phyloP scores from a whole-genome alignment of 1,140 invertebrate species.

The Neodiprion lecontei region DNA sequence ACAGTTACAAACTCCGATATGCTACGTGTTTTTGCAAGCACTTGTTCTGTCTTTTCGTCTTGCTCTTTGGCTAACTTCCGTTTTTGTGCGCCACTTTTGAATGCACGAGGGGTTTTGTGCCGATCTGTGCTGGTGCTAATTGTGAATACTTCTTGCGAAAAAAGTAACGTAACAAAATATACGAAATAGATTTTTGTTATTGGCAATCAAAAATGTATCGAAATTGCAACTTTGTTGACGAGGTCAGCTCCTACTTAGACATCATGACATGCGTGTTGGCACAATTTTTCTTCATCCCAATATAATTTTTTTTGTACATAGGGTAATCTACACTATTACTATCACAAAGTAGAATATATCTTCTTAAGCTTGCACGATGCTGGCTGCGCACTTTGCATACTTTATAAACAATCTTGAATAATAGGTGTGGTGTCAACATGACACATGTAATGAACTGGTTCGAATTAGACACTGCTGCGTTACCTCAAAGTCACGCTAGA shows the following conservation, averaged over 20 bases:
- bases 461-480: too few relatives aligned
- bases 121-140: background rate
- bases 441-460: too few relatives aligned
- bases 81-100: constrained; percentile 11
- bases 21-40: constrained; percentile 15
- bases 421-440: too few relatives aligned
- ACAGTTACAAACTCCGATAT: constrained; percentile 11
- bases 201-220: background rate
- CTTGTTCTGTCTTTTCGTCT: background rate
- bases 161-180: background rate
- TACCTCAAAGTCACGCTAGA: too few relatives aligned
- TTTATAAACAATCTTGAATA: too few relatives aligned
- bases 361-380: too few relatives aligned
- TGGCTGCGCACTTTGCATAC: too few relatives aligned
- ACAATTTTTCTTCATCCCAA: too few relatives aligned
- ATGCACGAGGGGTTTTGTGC: constrained; percentile 10
- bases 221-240: background rate
- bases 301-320: too few relatives aligned
- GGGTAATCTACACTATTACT: too few relatives aligned
- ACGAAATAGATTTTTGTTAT: background rate
- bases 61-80: constrained; percentile 14
- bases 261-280: background rate
- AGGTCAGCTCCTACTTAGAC: background rate
- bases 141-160: background rate
- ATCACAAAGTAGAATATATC: too few relatives aligned